Evolutionary conservation across 2,888 invertebrate genomes (phyloP).

Genomic region (Epinotia demarniana): DNA sequence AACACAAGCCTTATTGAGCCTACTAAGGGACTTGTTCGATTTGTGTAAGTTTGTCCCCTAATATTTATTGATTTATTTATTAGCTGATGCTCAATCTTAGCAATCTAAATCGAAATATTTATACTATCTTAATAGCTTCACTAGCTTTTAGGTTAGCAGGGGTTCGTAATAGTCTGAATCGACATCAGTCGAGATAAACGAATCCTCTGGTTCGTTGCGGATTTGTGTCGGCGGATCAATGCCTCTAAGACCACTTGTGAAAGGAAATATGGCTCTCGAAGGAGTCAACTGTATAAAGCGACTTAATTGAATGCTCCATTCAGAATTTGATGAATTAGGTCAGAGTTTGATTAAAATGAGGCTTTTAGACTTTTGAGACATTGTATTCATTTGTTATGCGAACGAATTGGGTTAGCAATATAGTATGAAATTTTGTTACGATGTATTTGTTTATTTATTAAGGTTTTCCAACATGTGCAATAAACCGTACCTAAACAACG

Average conservation of each 20-base stretch:
- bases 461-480: no score
- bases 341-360: conserved; percentile 23
- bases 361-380: conserved; percentile 3
- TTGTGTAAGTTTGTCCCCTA: no score
- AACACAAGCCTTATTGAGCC: no score
- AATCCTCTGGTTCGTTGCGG: conserved; percentile 2
- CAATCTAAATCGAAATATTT: no score
- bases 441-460: no score
- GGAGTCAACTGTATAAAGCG: conserved; percentile 14
- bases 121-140: background rate
- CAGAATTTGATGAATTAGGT: conserved; percentile 36
- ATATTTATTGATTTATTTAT: no score
- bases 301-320: conserved; percentile 33
- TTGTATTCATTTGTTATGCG: background rate
- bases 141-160: background rate
- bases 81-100: no score
- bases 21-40: no score
- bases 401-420: background rate
- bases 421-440: no score
- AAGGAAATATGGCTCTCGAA: conserved; percentile 12
- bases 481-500: no score
- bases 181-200: conserved; percentile 15
- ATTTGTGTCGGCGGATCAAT: conserved; percentile 9
- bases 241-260: conserved; percentile 9
- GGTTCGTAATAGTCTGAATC: background rate